Conservation (phyloP, 1,140 invertebrate genomes). For the Anastrepha ludens region DNA sequence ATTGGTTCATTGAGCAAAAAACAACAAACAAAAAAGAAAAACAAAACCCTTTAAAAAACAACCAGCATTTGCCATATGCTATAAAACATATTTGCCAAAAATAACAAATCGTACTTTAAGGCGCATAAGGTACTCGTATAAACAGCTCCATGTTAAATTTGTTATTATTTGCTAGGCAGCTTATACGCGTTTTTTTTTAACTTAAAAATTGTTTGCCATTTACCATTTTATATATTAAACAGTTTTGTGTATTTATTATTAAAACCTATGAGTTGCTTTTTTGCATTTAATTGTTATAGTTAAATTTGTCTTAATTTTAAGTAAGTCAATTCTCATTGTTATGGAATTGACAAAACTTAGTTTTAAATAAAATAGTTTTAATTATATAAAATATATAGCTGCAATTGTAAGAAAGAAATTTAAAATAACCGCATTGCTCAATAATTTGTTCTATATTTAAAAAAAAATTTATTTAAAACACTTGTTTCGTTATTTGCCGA, state of each 20-base stretch:
- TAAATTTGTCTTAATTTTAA: conserved; percentile 3
- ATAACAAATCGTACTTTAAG: not conserved
- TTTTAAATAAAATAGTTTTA: conserved; percentile 41
- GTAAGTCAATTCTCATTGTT: not conserved
- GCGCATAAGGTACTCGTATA: not conserved
- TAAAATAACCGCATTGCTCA: not conserved
- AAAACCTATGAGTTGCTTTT: not conserved
- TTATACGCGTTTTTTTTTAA: not conserved
- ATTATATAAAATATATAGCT: not conserved
- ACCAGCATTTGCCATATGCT: too few species aligned
- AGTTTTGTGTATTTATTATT: conserved; percentile 7
- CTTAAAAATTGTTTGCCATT: conserved; percentile 21
- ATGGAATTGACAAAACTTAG: conserved; percentile 17
- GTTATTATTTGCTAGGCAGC: too few species aligned
- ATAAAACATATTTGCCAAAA: not conserved
- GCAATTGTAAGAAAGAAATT: conserved; percentile 16
- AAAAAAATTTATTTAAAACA: not conserved
- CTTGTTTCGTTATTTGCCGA: not conserved
- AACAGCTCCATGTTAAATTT: too few species aligned
- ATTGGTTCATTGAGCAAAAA: not conserved
- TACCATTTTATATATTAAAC: not conserved
- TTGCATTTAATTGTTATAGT: not conserved
- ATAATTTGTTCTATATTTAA: not conserved
- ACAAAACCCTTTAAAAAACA: not conserved
- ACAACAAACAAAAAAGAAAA: not conserved